These are phyloP conservation scores for Erithacus rubecula DNA, from an alignment of 2,797 vertebrate species.

Conservation along the genomic window DNA sequence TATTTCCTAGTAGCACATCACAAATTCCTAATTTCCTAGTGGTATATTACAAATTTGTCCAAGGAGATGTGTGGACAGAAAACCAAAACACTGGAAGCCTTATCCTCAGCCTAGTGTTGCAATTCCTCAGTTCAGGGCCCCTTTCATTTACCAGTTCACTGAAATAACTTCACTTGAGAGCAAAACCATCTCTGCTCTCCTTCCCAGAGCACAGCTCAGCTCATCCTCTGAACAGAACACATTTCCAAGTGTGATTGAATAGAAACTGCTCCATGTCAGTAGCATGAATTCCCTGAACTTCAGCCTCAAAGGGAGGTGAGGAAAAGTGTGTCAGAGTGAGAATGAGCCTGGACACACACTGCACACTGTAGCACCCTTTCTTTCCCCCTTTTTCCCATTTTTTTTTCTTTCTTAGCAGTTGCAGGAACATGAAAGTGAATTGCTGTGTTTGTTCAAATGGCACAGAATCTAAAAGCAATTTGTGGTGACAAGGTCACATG, in stretches of 20 bases:
- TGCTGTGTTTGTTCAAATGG: slow-evolving; percentile 40
- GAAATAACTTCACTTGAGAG: not conserved
- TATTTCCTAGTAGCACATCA: not conserved
- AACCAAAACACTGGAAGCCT: not conserved
- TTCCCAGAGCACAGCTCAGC: not conserved
- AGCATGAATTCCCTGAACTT: not conserved
- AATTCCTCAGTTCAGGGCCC: not conserved
- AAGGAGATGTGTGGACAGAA: not conserved
- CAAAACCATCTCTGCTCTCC: not conserved
- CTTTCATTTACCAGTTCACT: not conserved
- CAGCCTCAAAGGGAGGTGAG: not conserved
- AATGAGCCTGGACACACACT: not conserved
- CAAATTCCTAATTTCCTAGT: not conserved
- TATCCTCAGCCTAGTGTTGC: not conserved
- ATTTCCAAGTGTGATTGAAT: not conserved
- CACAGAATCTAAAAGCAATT: slow-evolving; percentile 56
- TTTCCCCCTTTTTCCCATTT: fast-evolving
- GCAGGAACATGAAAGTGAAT: slow-evolving; percentile 26
- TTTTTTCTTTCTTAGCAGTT: not conserved
- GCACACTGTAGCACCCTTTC: not conserved
- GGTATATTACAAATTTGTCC: not conserved
- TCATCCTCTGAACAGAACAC: not conserved
- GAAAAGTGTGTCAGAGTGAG: not conserved
- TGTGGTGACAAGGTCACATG: slow-evolving; percentile 49
- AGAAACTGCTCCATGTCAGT: not conserved